Evolutionary conservation across 2,113 vertebrate genomes (phyloP).

Genomic region (Scolopax mira): DNA sequence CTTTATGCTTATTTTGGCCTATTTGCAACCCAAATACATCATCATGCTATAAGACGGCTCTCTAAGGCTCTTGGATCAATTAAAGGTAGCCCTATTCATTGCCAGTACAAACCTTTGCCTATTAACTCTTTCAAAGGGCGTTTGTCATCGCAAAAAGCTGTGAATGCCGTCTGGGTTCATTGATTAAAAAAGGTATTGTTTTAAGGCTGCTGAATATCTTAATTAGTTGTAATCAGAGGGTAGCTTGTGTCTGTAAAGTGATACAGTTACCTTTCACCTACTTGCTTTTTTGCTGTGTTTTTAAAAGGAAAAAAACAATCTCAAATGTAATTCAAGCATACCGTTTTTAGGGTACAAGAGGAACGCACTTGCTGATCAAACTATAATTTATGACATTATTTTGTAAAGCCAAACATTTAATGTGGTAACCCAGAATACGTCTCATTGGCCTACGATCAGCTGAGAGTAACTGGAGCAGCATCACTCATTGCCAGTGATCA

Average conservation of each 20-base stretch:
- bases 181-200: slow-evolving; percentile 60
- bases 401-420: neutral
- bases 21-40: slow-evolving; percentile 61
- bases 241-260: slow-evolving; percentile 12
- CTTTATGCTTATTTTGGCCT: slow-evolving; percentile 64
- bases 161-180: slow-evolving; percentile 49
- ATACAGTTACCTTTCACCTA: slow-evolving; percentile 20
- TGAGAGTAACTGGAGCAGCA: neutral
- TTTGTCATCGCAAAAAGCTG: slow-evolving; percentile 46
- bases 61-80: slow-evolving; percentile 61
- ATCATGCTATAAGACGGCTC: slow-evolving; percentile 7
- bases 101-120: slow-evolving; percentile 65
- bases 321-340: neutral
- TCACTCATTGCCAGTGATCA: neutral
- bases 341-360: neutral
- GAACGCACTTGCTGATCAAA: neutral
- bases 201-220: slow-evolving; percentile 48
- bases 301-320: neutral
- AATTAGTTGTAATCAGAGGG: slow-evolving; percentile 36
- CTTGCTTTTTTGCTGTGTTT: slow-evolving; percentile 7
- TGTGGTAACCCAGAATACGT: neutral
- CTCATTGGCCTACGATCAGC: neutral
- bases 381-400: neutral
- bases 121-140: slow-evolving; percentile 67
- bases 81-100: slow-evolving; percentile 63